Evolutionary conservation across 37 sponge, comb jelly and placozoan species (phyloP), one percentile per base, ranked within the genome.

Genomic region (Mnemiopsis leidyi): DNA sequence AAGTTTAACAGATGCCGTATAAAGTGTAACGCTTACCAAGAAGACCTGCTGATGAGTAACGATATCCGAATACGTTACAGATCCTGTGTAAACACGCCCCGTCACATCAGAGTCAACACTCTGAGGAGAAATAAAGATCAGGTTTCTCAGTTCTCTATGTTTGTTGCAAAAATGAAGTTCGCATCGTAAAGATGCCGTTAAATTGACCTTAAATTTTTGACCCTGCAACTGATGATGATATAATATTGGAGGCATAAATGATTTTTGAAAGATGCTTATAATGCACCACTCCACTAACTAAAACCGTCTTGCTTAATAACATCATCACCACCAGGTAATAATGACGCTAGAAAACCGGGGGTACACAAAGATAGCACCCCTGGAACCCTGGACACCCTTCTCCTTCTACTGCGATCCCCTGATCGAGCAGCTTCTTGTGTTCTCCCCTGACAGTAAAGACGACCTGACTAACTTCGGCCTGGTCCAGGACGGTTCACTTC

Each of bases 311-410:
- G n/a, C n/a, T n/a, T n/a, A n/a, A n/a, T n/a, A n/a, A n/a, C n/a
- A n/a, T n/a, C n/a, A n/a, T n/a, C n/a, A n/a, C 61, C 40, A 23
- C n/a, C 61, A 85, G 90, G 90, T 85, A 26, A 85, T 85, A 28
- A 85, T 85, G 90, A 85, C 35, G 25, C 61, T 85, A 16, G 90
- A 85, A 18, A 85, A 33, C 35, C 90, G 90, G 61, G 90, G 90
- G 18, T 85, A 85, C 90, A 85, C 90, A 0, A 85, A 85, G 61
- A 85, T 85, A 85, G 90, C 90, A 9, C 90, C 90, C 26, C 61
- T 38, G 13, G 90, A 85, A 37, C 90, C 90, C 23, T 85, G 90
- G 90, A 9, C 48, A 36, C 90, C 90, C 0, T 85, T 85, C 30
- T 85, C 90, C 48, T 85, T 40, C 90, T 85, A 85, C 61, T 85